Conservation (phyloP, 2,888 invertebrate genomes). For the Scrobipalpa atriplicella region DNA sequence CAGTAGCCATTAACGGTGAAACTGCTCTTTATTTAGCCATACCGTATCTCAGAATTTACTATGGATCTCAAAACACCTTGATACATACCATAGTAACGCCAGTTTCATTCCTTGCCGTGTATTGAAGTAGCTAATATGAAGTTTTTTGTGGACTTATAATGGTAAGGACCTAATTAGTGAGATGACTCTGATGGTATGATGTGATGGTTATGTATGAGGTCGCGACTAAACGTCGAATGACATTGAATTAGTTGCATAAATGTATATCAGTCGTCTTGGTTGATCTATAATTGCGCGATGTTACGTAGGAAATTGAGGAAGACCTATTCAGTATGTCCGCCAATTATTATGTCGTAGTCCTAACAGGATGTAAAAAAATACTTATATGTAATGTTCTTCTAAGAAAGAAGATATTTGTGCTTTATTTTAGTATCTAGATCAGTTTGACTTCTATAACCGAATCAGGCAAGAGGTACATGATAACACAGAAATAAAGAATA, state of each 20-base stretch:
- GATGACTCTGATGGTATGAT: slow-evolving; percentile 11
- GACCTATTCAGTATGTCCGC: background rate
- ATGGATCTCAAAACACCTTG: slow-evolving; percentile 27
- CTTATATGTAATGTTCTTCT: too few species aligned
- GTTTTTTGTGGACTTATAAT: slow-evolving; percentile 12
- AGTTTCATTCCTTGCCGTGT: slow-evolving; percentile 10
- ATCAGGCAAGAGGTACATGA: too few species aligned
- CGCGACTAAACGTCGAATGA: background rate
- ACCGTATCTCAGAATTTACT: slow-evolving; percentile 37
- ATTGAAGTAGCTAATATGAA: slow-evolving; percentile 1
- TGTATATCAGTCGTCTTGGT: background rate
- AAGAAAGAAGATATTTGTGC: too few species aligned
- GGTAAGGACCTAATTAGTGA: slow-evolving; percentile 21
- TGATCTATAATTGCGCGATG: background rate
- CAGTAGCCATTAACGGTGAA: slow-evolving; percentile 68
- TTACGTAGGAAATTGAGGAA: background rate
- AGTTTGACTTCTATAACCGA: too few species aligned
- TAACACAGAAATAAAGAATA: too few species aligned
- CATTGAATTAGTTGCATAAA: slow-evolving; percentile 5
- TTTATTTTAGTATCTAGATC: too few species aligned
- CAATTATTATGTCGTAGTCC: background rate
- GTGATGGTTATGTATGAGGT: slow-evolving; percentile 17
- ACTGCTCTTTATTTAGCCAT: slow-evolving; percentile 66
- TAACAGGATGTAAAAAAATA: too few species aligned
- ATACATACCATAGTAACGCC: slow-evolving; percentile 21